Evolutionary conservation across 2,113 vertebrate species (phyloP).

Genomic region (Mola mola): DNA sequence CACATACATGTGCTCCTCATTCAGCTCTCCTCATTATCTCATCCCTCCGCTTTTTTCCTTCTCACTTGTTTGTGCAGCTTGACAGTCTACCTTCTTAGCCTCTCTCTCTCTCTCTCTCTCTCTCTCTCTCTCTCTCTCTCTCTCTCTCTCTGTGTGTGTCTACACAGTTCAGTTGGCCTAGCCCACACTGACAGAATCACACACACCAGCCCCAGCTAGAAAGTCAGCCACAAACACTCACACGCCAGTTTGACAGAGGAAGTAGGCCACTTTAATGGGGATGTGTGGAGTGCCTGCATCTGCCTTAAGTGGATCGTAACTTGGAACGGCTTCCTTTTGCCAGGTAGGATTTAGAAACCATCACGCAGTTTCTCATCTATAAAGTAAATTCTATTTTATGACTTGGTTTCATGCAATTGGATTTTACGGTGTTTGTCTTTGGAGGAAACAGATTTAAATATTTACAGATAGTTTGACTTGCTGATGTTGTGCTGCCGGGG

Average conservation of each 20-base stretch:
- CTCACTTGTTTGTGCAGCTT: conserved; percentile 74
- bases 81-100: conserved; percentile 75
- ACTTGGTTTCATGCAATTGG: conserved; percentile 8
- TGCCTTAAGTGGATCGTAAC: conserved; percentile 70
- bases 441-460: neutral
- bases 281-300: conserved; percentile 64
- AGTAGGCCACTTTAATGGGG: conserved; percentile 76
- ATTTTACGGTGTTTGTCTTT: conserved; percentile 13
- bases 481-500: conserved; percentile 32
- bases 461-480: conserved; percentile 19
- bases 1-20: conserved; percentile 1
- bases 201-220: conserved; percentile 52
- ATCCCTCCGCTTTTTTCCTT: conserved; percentile 55
- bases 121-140: conserved; percentile 13
- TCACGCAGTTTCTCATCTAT: conserved; percentile 10
- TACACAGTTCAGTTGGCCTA: conserved; percentile 66
- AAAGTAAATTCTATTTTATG: neutral
- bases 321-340: conserved; percentile 62
- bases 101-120: conserved; percentile 31
- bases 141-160: conserved; percentile 21
- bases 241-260: conserved; percentile 71
- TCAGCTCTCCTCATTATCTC: conserved; percentile 15
- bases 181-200: conserved; percentile 69
- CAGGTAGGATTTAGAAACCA: conserved; percentile 61
- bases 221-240: conserved; percentile 59